Evolutionary conservation across 2,888 invertebrate species (phyloP), one percentile per base, ranked within the genome.

Genomic region (Polyommatus icarus): DNA sequence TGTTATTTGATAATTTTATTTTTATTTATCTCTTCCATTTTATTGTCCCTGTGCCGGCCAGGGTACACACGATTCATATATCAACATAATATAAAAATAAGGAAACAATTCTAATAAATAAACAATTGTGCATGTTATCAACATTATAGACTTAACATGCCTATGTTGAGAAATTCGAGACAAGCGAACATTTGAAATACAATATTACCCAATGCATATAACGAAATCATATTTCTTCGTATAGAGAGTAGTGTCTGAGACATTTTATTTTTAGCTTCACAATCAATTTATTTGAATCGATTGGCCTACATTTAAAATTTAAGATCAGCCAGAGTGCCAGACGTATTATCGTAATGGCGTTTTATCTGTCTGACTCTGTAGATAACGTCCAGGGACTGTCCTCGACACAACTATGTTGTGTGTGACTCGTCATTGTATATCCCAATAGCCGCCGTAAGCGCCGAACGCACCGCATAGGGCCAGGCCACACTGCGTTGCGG

Each of bases 311-410:
- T 67, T 67, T 29, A 29, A 67, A 29, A 67, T 67, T 32, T 18
- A 67, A 67, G 67, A 67, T 7, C 29, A 32, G 67, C 15, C 67
- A 32, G 67, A 67, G 18, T 29, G 67, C 15, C 67, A 32, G 67
- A 67, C 18, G 20, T 15, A 29, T 46, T 61, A 59, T 29, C 29
- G 5, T 18, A 32, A 6, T 67, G 7, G 29, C 1, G 18, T 54
- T 67, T 32, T 67, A 32, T 67, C 67, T 67, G 67, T 67, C 67
- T n/a, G n/a, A n/a, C n/a, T n/a, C n/a, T 67, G 29, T 67, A 67
- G 67, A 67, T 67, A 29, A 67, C 29, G 24, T 15, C 18, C 24
- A 29, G 10, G 29, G 67, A 67, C 29, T 32, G 67, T 67, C 67
- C 67, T 67, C 29, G 67, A 32, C 29, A 67, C 67, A 67, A 67